A percentile compares a stretch with the other conserved stretches of the same genome.
These are phyloP conservation scores for Gallinago nigripennis DNA, from an alignment of 2,797 vertebrate species.

Conservation along the genomic window DNA sequence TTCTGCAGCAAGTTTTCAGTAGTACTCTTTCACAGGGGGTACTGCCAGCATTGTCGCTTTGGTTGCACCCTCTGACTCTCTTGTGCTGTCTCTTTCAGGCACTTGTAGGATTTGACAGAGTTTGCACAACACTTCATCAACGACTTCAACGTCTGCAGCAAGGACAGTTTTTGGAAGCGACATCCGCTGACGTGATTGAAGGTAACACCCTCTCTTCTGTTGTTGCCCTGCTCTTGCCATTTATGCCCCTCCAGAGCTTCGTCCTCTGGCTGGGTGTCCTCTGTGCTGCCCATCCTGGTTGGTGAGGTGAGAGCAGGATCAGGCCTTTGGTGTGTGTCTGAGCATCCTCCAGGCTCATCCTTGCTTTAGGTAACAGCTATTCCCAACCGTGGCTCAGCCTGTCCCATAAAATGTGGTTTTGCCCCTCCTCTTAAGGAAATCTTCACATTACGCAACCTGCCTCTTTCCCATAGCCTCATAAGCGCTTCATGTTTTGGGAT, in stretches of 20 bases:
- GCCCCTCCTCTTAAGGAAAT: neutral
- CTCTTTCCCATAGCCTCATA: neutral
- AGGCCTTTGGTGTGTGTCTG: neutral
- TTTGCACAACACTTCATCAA: neutral
- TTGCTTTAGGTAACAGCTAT: neutral
- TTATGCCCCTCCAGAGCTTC: neutral
- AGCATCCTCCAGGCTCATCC: neutral
- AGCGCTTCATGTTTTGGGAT: neutral
- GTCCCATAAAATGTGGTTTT: neutral
- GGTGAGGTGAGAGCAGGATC: neutral
- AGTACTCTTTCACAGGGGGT: neutral
- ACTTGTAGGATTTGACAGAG: constrained; percentile 8
- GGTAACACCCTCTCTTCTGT: constrained; percentile 17
- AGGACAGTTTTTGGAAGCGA: neutral
- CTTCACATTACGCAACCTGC: neutral
- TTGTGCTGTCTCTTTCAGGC: constrained; percentile 35
- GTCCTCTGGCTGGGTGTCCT: rapidly evolving
- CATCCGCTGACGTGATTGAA: constrained; percentile 60
- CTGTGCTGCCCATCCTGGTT: neutral
- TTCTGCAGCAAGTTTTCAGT: neutral
- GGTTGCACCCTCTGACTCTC: neutral
- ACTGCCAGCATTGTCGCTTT: neutral
- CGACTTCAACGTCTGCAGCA: neutral
- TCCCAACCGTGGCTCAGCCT: neutral
- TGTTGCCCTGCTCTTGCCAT: neutral